These are phyloP conservation scores for Tenebrosternarchus preto DNA, from an alignment of 2,113 vertebrate genomes.

Conservation along the genomic window DNA sequence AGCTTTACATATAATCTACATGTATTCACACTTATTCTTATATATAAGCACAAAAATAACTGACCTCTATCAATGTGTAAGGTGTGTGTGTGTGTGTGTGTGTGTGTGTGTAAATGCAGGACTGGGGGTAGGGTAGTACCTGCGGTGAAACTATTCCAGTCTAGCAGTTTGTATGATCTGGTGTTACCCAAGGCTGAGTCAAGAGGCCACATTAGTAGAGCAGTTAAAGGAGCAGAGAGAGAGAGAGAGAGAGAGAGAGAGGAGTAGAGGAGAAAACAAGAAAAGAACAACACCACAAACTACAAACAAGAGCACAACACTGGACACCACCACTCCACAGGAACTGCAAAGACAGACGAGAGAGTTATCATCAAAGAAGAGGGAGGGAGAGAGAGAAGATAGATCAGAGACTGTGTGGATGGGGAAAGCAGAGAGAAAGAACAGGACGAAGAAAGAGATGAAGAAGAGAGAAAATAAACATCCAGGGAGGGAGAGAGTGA, in stretches of 20 bases:
- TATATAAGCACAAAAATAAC: too few relatives aligned
- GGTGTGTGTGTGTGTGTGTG: neutral
- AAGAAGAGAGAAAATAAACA: constrained; percentile 18
- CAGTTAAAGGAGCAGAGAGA: constrained; percentile 88
- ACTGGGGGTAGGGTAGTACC: constrained; percentile 88
- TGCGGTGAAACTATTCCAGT: constrained; percentile 99
- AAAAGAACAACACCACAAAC: constrained; percentile 71
- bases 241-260: constrained; percentile 71
- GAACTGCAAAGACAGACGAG: constrained; percentile 89
- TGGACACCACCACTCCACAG: constrained; percentile 86
- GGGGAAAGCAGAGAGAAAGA: constrained; percentile 2
- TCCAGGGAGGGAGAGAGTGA: constrained; percentile 19
- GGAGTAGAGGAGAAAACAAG: constrained; percentile 69
- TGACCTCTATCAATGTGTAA: neutral
- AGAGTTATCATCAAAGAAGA: constrained; percentile 77
- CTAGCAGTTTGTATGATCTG: constrained; percentile 99
- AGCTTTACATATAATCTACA: neutral
- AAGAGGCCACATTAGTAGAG: constrained; percentile 99
- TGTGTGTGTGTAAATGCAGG: constrained; percentile 87
- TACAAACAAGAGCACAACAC: constrained; percentile 86
- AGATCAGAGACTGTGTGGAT: neutral
- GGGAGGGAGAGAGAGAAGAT: constrained; percentile 34
- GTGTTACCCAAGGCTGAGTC: constrained; percentile 99
- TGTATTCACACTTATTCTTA: neutral
- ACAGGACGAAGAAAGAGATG: constrained; percentile 53